A percentile compares a stretch with the other conserved stretches of the same genome.
Evolutionary conservation across 2,888 invertebrate species (phyloP).

Genomic region (Petrolisthes manimaculis): DNA sequence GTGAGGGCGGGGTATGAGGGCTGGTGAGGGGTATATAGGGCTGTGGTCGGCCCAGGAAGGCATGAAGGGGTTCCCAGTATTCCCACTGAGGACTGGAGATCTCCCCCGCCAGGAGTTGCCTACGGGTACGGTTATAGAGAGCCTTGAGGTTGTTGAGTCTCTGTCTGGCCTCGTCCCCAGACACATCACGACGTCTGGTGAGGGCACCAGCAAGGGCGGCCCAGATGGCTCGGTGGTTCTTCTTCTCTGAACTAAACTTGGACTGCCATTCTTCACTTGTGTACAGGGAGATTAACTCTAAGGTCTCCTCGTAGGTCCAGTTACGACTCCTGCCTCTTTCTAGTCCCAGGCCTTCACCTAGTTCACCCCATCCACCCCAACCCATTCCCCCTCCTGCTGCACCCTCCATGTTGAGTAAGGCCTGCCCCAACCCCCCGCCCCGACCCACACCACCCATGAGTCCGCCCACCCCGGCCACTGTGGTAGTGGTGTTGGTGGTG

Average conservation of each 20-base stretch:
- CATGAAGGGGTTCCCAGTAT: conserved; percentile 64
- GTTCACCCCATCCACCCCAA: conserved; percentile 61
- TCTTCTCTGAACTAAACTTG: conserved; percentile 65
- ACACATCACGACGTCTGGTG: conserved; percentile 60
- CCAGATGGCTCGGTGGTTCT: conserved; percentile 66
- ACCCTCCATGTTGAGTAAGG: conserved; percentile 40
- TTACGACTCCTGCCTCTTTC: conserved; percentile 64
- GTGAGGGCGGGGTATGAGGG: conserved; percentile 23
- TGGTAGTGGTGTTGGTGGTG: background rate
- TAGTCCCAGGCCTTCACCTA: conserved; percentile 46
- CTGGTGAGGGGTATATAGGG: conserved; percentile 57
- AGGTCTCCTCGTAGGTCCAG: conserved; percentile 66
- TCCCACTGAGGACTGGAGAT: conserved; percentile 65
- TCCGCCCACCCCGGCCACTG: conserved; percentile 13
- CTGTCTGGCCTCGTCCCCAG: conserved; percentile 65
- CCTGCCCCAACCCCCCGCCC: conserved; percentile 38
- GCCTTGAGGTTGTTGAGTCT: conserved; percentile 65
- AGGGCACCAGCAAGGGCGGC: conserved; percentile 59
- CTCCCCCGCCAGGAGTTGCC: conserved; percentile 65
- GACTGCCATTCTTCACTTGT: conserved; percentile 65
- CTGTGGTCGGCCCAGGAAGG: conserved; percentile 63
- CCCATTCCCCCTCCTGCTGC: conserved; percentile 20
- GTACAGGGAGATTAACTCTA: conserved; percentile 64
- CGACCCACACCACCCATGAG: conserved; percentile 38
- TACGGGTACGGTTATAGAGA: conserved; percentile 64